Conservation (phyloP, 2,113 vertebrate genomes). For the Corydoras maculifer region DNA sequence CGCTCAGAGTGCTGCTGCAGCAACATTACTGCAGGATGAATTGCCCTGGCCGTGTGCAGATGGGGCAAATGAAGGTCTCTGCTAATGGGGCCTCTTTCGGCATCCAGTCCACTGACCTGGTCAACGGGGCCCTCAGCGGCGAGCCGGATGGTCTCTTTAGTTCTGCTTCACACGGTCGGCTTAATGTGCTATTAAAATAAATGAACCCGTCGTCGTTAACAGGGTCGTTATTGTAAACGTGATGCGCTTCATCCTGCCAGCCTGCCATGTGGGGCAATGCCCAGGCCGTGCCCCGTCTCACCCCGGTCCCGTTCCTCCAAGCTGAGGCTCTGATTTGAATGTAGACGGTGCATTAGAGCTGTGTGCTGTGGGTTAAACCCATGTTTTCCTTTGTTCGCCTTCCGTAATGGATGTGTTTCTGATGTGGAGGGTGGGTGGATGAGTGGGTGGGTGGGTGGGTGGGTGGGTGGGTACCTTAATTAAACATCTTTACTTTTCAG, state of each 20-base stretch:
- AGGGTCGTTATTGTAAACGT: not conserved
- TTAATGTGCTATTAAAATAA: not conserved
- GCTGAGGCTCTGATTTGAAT: not conserved
- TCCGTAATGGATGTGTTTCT: constrained; percentile 7
- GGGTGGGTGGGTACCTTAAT: not conserved
- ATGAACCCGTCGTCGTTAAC: not conserved
- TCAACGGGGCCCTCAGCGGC: constrained; percentile 11
- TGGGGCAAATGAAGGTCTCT: not conserved
- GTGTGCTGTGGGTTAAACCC: too few relatives aligned
- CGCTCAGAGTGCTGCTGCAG: not conserved
- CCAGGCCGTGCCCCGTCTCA: not conserved
- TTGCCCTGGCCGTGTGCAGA: constrained; percentile 21
- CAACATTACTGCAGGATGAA: constrained; percentile 20
- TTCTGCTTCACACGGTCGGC: not conserved
- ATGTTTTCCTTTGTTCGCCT: not conserved
- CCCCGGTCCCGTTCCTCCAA: too few relatives aligned
- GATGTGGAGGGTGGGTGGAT: constrained; percentile 10
- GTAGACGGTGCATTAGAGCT: not conserved
- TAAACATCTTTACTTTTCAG: constrained; percentile 16
- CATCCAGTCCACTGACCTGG: constrained; percentile 18
- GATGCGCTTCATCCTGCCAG: not conserved
- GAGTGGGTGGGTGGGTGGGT: not conserved
- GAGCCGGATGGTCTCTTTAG: not conserved
- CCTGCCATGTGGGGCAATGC: not conserved
- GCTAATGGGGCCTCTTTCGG: constrained; percentile 21